Evolutionary conservation across 2,797 vertebrate species (phyloP).

Genomic region (Scomberomorus guttatus): DNA sequence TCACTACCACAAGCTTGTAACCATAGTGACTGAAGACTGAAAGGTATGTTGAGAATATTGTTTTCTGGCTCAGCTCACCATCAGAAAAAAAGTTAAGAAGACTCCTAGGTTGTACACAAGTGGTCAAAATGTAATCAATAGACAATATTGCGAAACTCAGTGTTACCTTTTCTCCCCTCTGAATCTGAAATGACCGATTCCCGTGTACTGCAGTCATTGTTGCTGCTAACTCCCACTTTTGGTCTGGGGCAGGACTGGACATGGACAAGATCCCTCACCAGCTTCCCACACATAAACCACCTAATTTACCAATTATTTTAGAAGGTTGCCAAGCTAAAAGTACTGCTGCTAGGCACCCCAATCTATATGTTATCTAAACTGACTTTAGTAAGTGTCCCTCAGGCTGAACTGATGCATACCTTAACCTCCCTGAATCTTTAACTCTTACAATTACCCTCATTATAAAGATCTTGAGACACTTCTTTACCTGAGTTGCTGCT

Average conservation of each 20-base stretch:
- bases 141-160: not conserved
- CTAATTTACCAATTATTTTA: not conserved
- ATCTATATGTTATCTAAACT: not conserved
- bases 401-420: not conserved
- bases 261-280: not conserved
- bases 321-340: not conserved
- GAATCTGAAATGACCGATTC: not conserved
- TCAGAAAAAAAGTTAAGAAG: not conserved
- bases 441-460: not conserved
- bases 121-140: not conserved
- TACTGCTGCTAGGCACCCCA: not conserved
- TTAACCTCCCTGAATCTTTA: not conserved
- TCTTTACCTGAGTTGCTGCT: conserved; percentile 23
- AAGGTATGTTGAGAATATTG: not conserved
- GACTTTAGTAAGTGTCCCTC: not conserved
- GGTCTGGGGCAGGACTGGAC: not conserved
- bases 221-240: not conserved
- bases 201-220: too few species aligned
- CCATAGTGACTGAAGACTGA: conserved; percentile 2
- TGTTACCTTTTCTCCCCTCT: too few species aligned
- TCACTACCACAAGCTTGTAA: not conserved
- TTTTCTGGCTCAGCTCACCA: not conserved
- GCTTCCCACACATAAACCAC: not conserved
- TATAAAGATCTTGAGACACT: not conserved
- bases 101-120: not conserved